phyloP scores from a whole-genome alignment of 2,888 invertebrate genomes.

The Brenthis ino region DNA sequence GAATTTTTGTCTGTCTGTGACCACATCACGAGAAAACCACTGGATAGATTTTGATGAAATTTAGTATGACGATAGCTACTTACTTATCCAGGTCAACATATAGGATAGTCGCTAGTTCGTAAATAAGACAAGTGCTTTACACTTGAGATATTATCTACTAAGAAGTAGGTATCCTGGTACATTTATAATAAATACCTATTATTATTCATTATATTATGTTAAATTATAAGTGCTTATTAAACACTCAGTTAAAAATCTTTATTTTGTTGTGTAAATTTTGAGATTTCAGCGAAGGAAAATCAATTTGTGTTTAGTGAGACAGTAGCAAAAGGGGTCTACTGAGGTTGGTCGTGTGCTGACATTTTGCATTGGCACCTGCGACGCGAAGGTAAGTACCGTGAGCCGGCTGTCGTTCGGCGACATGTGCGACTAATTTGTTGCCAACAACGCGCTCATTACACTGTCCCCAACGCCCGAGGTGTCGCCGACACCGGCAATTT shows the following conservation, averaged over 20 bases:
- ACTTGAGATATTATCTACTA: background rate
- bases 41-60: too few relatives aligned
- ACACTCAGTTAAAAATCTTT: too few relatives aligned
- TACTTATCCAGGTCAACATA: too few relatives aligned
- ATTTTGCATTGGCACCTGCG: constrained; percentile 71
- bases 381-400: constrained; percentile 53
- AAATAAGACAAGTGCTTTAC: background rate
- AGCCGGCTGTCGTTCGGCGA: constrained; percentile 73
- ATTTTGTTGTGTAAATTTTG: background rate
- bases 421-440: constrained; percentile 80
- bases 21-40: too few relatives aligned
- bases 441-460: constrained; percentile 71
- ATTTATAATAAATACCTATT: too few relatives aligned
- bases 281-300: constrained; percentile 12
- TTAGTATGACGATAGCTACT: too few relatives aligned
- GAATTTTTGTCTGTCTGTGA: too few relatives aligned
- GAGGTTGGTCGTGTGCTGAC: constrained; percentile 52
- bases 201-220: too few relatives aligned
- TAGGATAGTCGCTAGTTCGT: background rate
- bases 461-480: constrained; percentile 69
- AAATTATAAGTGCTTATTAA: too few relatives aligned
- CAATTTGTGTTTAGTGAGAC: background rate
- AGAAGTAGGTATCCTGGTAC: too few relatives aligned
- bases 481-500: constrained; percentile 71
- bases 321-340: constrained; percentile 33